Evolutionary conservation across 2,797 vertebrate species (phyloP), one percentile per base, ranked within the genome.

Genomic region (Gila robusta): DNA sequence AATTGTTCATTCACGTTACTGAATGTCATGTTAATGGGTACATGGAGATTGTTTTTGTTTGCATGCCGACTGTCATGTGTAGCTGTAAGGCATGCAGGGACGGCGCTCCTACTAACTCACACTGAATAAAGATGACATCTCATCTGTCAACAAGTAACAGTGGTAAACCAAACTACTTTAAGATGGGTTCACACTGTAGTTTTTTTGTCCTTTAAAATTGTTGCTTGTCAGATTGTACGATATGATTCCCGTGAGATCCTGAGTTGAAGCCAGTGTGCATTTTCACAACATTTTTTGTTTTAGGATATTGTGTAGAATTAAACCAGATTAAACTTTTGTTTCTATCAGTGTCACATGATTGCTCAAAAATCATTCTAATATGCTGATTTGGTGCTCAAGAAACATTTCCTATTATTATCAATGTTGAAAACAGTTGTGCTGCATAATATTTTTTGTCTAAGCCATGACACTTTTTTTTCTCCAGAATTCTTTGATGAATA

Each of bases 61-160:
- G 35, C 52, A n/a, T 32, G 70, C 26, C 12, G 11, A 23, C 19
- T 83, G 54, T 32, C 26, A 35, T 74, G 19, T 76, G 56, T 26
- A 83, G 21, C 56, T 64, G 39, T 49, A n/a, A 76, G 14, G 19
- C 79, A 81, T 70, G 41, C 44, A 47, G 11, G 62, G 64, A 81
- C 44, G 28, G 4, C 6, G 64, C 44, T 81, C 21, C 64, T 54
- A 47, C 79, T 26, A 64, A 41, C 71, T 74, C 12, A 66, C 71
- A n/a, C 32, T 83, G 56, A 83, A 83, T 83, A 32, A 64, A 73
- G 69, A 74, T 73, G 70, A 64, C 81, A 74, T 62, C 19, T 23
- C 54, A 4, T 64, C 26, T 47, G 81, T 83, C 70, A 74, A 74
- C 35, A 82, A n/a, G 35, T 59, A 39, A 26, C 41, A 28, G 77